phyloP scores from a whole-genome alignment of 2,113 vertebrate species.

The Ovibos moschatus region DNA sequence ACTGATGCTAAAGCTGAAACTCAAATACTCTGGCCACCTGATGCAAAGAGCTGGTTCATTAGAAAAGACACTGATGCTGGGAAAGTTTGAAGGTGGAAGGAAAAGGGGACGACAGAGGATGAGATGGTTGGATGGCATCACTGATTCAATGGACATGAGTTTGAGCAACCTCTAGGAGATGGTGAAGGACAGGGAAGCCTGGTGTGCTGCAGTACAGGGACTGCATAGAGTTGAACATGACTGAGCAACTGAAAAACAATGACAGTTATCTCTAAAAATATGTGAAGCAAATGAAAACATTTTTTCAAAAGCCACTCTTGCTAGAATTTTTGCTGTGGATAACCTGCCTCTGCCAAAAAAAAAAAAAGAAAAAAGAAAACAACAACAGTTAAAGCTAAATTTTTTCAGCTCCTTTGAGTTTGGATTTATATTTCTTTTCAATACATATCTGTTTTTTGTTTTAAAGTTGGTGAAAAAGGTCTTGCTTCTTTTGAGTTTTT shows the following conservation, averaged over 20 bases:
- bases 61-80: background rate
- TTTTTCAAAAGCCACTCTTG: background rate
- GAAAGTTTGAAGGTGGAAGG: background rate
- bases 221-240: background rate
- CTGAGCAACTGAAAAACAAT: background rate
- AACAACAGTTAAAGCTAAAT: background rate
- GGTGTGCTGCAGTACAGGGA: background rate
- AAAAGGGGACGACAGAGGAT: accelerated
- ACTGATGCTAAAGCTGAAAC: background rate
- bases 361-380: background rate
- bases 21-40: background rate
- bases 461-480: background rate
- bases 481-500: background rate
- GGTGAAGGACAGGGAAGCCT: background rate
- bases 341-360: background rate
- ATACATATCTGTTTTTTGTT: background rate
- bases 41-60: background rate
- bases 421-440: background rate
- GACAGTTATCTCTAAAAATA: background rate
- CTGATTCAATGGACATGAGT: background rate
- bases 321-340: background rate
- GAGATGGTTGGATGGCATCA: background rate
- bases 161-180: background rate
- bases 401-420: background rate
- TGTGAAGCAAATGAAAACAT: background rate